Evolutionary conservation across 2,113 vertebrate species (phyloP).

Genomic region (Perca schrenkii): DNA sequence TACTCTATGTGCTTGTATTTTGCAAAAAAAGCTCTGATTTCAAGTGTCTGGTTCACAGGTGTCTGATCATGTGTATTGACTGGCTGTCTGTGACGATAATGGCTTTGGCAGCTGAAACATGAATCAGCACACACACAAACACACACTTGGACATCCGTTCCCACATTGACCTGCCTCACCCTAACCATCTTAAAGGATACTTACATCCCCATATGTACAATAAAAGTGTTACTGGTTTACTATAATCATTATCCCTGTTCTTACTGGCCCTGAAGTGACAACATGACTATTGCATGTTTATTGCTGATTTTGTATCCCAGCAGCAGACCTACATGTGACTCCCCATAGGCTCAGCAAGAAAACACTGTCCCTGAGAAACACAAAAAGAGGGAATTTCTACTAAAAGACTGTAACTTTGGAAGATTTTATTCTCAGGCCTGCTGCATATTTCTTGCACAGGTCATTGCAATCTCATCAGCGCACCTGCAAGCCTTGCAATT

Average conservation of each 20-base stretch:
- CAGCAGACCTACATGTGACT: not conserved
- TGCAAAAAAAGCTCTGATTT: conserved; percentile 29
- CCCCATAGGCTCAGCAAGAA: not conserved
- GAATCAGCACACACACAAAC: conserved; percentile 1
- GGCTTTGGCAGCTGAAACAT: conserved; percentile 29
- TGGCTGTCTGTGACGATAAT: conserved; percentile 29
- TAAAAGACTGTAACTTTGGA: not conserved
- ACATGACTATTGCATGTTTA: not conserved
- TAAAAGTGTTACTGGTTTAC: not conserved
- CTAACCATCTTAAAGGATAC: not conserved
- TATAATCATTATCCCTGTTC: not conserved
- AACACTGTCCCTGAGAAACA: not conserved
- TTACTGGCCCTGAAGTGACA: not conserved
- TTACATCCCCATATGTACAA: not conserved
- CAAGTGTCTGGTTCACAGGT: conserved; percentile 52
- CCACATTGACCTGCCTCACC: not conserved
- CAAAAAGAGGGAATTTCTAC: not conserved
- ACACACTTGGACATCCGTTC: not conserved
- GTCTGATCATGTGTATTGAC: conserved; percentile 45
- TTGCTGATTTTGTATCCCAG: not conserved
- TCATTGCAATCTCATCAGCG: not conserved
- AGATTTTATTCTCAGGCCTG: not conserved
- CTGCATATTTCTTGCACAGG: not conserved
- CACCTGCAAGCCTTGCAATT: not conserved
- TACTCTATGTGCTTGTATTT: conserved; percentile 15